phyloP scores from a whole-genome alignment of 2,113 vertebrate genomes.

The Podarcis raffonei region DNA sequence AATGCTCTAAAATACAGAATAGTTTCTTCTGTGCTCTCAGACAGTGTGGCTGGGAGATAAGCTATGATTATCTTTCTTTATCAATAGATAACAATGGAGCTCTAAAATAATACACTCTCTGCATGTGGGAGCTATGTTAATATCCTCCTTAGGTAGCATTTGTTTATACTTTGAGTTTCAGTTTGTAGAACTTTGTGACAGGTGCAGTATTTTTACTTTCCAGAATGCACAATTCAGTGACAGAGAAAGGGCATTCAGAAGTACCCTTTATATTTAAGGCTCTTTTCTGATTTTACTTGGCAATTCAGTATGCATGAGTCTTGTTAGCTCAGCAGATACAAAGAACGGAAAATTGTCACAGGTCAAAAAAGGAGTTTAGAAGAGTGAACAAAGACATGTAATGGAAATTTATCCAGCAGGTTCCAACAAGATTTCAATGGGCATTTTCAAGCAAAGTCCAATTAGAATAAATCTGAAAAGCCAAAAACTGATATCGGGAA shows the following conservation, averaged over 20 bases:
- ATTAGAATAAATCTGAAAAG: neutral
- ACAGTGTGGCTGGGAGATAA: neutral
- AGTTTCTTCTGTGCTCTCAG: neutral
- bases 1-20: slow-evolving; percentile 14
- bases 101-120: neutral
- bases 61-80: neutral
- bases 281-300: neutral
- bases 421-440: neutral
- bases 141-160: neutral
- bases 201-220: neutral
- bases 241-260: neutral
- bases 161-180: neutral
- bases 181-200: neutral
- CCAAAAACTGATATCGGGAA: neutral
- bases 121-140: neutral
- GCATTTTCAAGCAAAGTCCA: neutral
- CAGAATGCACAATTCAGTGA: neutral
- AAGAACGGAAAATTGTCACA: neutral
- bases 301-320: neutral
- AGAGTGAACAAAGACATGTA: neutral
- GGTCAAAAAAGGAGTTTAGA: neutral
- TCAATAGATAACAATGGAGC: neutral
- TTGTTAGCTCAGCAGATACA: neutral
- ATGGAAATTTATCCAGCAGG: neutral
- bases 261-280: neutral